phyloP scores from a whole-genome alignment of 2,797 vertebrate species.

The Mycteria americana region DNA sequence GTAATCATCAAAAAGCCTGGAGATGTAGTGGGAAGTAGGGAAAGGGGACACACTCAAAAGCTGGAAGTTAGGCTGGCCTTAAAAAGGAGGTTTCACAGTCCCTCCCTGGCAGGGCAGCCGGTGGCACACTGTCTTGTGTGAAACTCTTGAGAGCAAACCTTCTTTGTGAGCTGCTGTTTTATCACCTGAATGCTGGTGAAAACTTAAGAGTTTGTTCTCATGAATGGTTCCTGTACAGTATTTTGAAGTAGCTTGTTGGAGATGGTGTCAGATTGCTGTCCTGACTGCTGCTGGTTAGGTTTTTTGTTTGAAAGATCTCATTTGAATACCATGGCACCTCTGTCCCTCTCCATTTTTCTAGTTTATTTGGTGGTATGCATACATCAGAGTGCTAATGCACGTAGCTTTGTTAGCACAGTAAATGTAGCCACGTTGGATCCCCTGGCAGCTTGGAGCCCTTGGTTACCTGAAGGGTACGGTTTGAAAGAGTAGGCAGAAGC shows the following conservation, averaged over 20 bases:
- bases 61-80: not conserved
- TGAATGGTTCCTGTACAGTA: not conserved
- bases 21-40: not conserved
- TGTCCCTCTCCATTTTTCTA: not conserved
- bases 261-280: not conserved
- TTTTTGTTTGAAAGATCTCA: not conserved
- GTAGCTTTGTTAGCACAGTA: not conserved
- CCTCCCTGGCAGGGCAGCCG: not conserved
- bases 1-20: not conserved
- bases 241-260: not conserved
- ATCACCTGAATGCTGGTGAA: not conserved
- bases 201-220: not conserved
- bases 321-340: not conserved
- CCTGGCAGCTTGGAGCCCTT: not conserved
- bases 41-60: not conserved
- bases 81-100: too few species aligned
- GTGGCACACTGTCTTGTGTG: too few species aligned
- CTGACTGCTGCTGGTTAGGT: not conserved
- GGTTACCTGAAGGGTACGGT: not conserved
- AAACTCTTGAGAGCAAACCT: not conserved
- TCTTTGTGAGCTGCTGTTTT: not conserved
- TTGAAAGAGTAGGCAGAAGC: not conserved
- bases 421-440: not conserved
- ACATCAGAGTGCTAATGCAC: accelerated
- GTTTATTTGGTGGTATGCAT: not conserved